phyloP scores from a whole-genome alignment of 2,888 invertebrate species.

The Cyaniris semiargus region DNA sequence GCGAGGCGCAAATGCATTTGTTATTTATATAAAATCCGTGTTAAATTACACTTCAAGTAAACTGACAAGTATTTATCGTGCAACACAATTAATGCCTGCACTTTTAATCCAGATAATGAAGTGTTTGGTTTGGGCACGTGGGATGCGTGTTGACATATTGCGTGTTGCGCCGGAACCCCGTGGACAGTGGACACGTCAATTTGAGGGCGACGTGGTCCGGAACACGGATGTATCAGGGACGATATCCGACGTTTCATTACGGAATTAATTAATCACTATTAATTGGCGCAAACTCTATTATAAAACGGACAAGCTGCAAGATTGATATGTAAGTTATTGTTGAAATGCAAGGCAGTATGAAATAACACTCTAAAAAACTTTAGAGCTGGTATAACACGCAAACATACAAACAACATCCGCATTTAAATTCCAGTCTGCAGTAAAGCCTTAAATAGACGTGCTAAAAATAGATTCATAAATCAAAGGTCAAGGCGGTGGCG shows the following conservation, averaged over 20 bases:
- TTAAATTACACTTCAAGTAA: slow-evolving; percentile 12
- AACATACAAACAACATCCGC: neutral
- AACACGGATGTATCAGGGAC: slow-evolving; percentile 23
- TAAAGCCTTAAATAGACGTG: neutral
- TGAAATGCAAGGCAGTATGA: neutral
- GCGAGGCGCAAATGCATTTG: slow-evolving; percentile 1
- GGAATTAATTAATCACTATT: slow-evolving; percentile 29
- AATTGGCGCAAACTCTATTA: slow-evolving; percentile 35
- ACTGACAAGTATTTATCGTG: neutral
- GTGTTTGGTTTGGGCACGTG: slow-evolving; percentile 27
- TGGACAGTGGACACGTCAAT: slow-evolving; percentile 39
- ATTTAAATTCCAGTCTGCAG: neutral
- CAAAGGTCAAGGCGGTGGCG: neutral
- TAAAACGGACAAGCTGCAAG: neutral
- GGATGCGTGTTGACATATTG: slow-evolving; percentile 36
- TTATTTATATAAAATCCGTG: slow-evolving; percentile 13
- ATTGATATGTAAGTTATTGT: neutral
- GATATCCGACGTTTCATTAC: slow-evolving; percentile 31
- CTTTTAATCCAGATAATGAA: slow-evolving; percentile 30
- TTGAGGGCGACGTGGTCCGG: slow-evolving; percentile 36
- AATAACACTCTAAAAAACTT: neutral
- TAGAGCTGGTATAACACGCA: neutral
- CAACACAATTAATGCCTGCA: slow-evolving; percentile 23
- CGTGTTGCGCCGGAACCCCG: slow-evolving; percentile 36
- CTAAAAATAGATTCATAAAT: slow-evolving; percentile 22